Evolutionary conservation across 2,888 invertebrate species (phyloP), one percentile per base, ranked within the genome.

Genomic region (Poecilus cupreus): DNA sequence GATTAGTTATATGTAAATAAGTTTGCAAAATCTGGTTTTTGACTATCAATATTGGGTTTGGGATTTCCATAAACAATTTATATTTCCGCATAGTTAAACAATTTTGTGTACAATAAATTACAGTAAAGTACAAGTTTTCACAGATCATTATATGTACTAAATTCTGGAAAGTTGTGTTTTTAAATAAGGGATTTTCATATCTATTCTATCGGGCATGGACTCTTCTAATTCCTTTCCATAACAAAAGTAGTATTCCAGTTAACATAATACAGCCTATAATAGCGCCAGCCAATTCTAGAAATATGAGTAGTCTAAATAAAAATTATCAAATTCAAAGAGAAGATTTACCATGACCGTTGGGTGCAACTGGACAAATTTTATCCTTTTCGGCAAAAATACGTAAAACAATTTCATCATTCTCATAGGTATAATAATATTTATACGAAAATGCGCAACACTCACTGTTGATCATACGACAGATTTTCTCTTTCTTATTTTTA

Each of bases 111-210:
- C n/a, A n/a, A n/a, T n/a, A n/a, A n/a, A n/a, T n/a, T n/a, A n/a
- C n/a, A n/a, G n/a, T n/a, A n/a, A n/a, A n/a, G n/a, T n/a, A n/a
- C n/a, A n/a, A n/a, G n/a, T n/a, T n/a, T n/a, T n/a, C n/a, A n/a
- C n/a, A n/a, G n/a, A n/a, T n/a, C n/a, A n/a, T n/a, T n/a, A n/a
- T n/a, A n/a, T n/a, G n/a, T n/a, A n/a, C n/a, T n/a, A n/a, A n/a
- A n/a, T n/a, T n/a, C n/a, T n/a, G n/a, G n/a, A n/a, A n/a, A 0
- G 95, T 93, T n/a, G 94, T 95, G 79, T 93, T 92, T 86, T 93
- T 94, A 89, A 95, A 97, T n/a, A 96, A 91, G 0, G 96, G 96
- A 90, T 96, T 97, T 84, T 94, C 94, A 74, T 93, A 94, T 82
- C 93, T 91, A 85, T 94, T 93, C 93, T 94, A 96, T 85, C 94